Evolutionary conservation across 1,140 invertebrate genomes (phyloP).

Genomic region (Euwallacea fornicatus): DNA sequence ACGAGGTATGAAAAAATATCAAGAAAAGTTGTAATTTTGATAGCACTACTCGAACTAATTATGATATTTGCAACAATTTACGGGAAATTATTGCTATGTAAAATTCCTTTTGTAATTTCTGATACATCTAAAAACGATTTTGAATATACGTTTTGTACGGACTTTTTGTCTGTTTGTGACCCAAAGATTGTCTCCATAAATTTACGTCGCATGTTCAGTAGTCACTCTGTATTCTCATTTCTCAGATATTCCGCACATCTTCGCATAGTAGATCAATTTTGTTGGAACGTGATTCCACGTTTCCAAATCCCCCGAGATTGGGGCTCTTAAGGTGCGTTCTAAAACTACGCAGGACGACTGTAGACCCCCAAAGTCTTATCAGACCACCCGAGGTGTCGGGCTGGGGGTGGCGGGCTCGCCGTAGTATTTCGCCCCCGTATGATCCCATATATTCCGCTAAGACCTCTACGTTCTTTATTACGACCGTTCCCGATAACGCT

Average conservation of each 20-base stretch:
- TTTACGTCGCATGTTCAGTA: neutral
- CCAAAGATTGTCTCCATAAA: neutral
- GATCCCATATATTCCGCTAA: slow-evolving; percentile 48
- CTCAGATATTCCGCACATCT: neutral
- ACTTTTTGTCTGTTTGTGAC: too few relatives aligned
- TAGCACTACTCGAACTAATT: too few relatives aligned
- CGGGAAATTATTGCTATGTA: too few relatives aligned
- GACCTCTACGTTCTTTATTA: slow-evolving; percentile 29
- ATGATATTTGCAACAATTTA: too few relatives aligned
- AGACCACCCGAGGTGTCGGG: slow-evolving; percentile 44
- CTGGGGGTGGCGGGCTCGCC: slow-evolving; percentile 21
- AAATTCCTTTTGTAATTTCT: too few relatives aligned
- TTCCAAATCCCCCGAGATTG: neutral
- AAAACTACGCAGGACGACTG: slow-evolving; percentile 25
- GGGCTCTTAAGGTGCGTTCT: slow-evolving; percentile 5
- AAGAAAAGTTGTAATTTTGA: too few relatives aligned
- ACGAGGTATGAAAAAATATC: too few relatives aligned
- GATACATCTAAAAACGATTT: too few relatives aligned
- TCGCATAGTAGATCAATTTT: neutral
- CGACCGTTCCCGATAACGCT: slow-evolving; percentile 32
- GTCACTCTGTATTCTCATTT: too few relatives aligned
- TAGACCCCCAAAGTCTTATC: slow-evolving; percentile 46
- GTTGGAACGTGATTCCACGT: neutral
- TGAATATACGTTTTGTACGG: too few relatives aligned
- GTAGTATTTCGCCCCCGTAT: slow-evolving; percentile 45